phyloP scores from a whole-genome alignment of 2,888 invertebrate genomes.

The Mantis religiosa region DNA sequence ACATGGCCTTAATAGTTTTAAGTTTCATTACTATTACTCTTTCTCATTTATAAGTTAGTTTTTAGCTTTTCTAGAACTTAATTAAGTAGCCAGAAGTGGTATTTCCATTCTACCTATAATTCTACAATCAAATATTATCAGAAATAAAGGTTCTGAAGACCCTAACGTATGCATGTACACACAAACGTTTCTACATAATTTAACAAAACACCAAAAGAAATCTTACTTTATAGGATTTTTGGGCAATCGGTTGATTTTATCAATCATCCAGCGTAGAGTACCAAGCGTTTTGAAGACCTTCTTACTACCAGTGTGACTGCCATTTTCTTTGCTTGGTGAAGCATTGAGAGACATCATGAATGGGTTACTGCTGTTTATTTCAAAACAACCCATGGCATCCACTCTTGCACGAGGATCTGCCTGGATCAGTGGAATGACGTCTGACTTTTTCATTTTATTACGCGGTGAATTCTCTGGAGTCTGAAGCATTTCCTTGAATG shows the following conservation, averaged over 20 bases:
- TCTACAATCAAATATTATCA: too few species aligned
- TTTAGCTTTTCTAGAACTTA: too few species aligned
- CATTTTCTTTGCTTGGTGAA: slow-evolving; percentile 59
- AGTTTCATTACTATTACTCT: too few species aligned
- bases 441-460: slow-evolving; percentile 58
- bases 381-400: slow-evolving; percentile 49
- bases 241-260: slow-evolving; percentile 85
- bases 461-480: slow-evolving; percentile 79
- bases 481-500: slow-evolving; percentile 65
- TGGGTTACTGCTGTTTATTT: slow-evolving; percentile 27
- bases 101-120: too few species aligned
- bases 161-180: too few species aligned
- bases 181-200: too few species aligned
- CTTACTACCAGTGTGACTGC: slow-evolving; percentile 5
- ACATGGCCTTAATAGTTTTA: too few species aligned
- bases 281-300: slow-evolving; percentile 84
- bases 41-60: too few species aligned
- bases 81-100: too few species aligned
- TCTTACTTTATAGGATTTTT: slow-evolving; percentile 67
- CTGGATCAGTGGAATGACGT: slow-evolving; percentile 48
- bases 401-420: slow-evolving; percentile 69
- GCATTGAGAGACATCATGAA: slow-evolving; percentile 45
- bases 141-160: too few species aligned
- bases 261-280: slow-evolving; percentile 78
- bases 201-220: too few species aligned